Conservation (phyloP, 1,140 invertebrate genomes). For the Ostrea edulis region DNA sequence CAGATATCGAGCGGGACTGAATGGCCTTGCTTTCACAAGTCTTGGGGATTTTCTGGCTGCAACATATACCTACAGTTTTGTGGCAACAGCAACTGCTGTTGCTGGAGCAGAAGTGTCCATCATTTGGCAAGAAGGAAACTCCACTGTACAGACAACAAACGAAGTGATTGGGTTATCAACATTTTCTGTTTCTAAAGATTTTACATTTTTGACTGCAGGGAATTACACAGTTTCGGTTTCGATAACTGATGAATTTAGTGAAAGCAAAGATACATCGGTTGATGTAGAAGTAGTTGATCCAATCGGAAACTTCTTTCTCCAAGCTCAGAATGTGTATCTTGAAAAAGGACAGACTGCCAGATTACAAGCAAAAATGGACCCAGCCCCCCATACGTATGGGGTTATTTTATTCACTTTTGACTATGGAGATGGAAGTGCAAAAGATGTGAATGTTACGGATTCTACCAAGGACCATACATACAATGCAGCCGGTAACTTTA, state of each 20-base stretch:
- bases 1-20: slow-evolving; percentile 39
- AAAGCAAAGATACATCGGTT: not conserved
- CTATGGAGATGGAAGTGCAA: slow-evolving; percentile 49
- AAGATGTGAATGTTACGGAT: slow-evolving; percentile 4
- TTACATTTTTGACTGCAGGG: slow-evolving; percentile 47
- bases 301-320: slow-evolving; percentile 38
- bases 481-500: slow-evolving; percentile 38
- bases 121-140: slow-evolving; percentile 46
- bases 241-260: slow-evolving; percentile 51
- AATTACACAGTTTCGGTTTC: slow-evolving; percentile 45
- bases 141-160: not conserved
- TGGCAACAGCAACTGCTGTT: slow-evolving; percentile 10
- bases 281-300: slow-evolving; percentile 46
- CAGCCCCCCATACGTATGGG: slow-evolving; percentile 43
- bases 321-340: not conserved
- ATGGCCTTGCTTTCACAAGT: slow-evolving; percentile 5
- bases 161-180: slow-evolving; percentile 23
- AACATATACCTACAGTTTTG: slow-evolving; percentile 2
- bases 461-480: slow-evolving; percentile 36
- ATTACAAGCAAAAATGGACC: slow-evolving; percentile 44
- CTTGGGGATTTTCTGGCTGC: slow-evolving; percentile 30
- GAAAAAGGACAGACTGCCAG: slow-evolving; percentile 34
- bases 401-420: slow-evolving; percentile 46
- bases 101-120: slow-evolving; percentile 42
- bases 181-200: slow-evolving; percentile 13